phyloP scores from a whole-genome alignment of 2,113 vertebrate genomes.

The Chlorodrepanis virens region DNA sequence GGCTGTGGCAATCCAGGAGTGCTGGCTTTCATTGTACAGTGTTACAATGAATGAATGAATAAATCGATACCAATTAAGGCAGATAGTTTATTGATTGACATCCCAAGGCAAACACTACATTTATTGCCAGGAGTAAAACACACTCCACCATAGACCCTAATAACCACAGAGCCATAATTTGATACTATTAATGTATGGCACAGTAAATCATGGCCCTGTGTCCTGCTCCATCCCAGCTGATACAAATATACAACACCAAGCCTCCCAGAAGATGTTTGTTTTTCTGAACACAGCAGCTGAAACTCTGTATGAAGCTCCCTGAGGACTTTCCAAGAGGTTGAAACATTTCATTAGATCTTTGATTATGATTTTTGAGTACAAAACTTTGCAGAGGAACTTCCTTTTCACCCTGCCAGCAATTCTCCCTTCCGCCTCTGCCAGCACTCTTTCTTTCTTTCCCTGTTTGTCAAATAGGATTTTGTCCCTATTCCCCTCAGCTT shows the following conservation, averaged over 20 bases:
- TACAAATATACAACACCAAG: neutral
- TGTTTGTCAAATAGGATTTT: neutral
- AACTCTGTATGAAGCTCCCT: neutral
- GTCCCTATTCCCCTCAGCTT: neutral
- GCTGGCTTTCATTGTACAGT: neutral
- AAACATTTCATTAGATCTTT: neutral
- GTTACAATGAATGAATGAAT: neutral
- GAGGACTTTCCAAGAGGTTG: neutral
- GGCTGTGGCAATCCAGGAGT: neutral
- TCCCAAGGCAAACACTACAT: neutral
- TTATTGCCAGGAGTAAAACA: neutral
- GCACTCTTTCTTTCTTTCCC: neutral
- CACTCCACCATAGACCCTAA: neutral
- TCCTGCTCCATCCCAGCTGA: neutral
- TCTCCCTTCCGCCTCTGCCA: neutral
- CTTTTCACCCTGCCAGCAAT: neutral
- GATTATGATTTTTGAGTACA: neutral
- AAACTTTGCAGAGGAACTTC: neutral
- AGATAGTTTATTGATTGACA: conserved; percentile 29
- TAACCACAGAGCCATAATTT: neutral
- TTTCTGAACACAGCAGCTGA: neutral
- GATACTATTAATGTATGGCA: neutral
- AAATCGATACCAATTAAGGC: neutral
- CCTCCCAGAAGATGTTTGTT: neutral
- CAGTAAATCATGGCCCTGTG: neutral